phyloP scores from a whole-genome alignment of 35 echinoderm and acorn worm genomes.

The Holothuria glaberrima region DNA sequence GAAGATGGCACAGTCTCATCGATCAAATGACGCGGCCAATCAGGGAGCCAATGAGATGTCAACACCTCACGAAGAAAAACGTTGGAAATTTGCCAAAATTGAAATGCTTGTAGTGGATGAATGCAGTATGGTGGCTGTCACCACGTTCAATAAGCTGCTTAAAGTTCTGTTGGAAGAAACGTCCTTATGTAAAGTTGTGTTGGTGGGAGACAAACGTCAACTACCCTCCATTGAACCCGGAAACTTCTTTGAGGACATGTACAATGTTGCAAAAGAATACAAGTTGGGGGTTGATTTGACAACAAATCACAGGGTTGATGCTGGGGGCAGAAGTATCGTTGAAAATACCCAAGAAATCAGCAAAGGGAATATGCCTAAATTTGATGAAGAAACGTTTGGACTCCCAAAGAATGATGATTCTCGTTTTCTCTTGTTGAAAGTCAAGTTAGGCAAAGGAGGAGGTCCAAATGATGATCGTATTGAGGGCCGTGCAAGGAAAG shows the following conservation, averaged over 20 bases:
- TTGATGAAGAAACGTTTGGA: constrained; percentile 46
- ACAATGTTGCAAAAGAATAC: not conserved
- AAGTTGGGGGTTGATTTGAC: constrained; percentile 45
- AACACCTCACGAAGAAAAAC: not conserved
- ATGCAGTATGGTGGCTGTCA: constrained; percentile 79
- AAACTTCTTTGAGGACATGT: constrained; percentile 65
- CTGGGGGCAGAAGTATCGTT: constrained; percentile 39
- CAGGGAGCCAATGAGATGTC: no score
- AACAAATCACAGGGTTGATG: constrained; percentile 44
- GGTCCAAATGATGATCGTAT: not conserved
- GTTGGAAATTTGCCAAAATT: constrained; percentile 30
- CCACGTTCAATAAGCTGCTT: constrained; percentile 45
- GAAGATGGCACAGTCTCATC: constrained; percentile 18
- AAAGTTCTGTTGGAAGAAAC: constrained; percentile 47
- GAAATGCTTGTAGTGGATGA: constrained; percentile 80
- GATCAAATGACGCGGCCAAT: no score
- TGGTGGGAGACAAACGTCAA: constrained; percentile 71
- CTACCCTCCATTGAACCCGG: constrained; percentile 74
- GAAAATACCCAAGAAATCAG: constrained; percentile 55
- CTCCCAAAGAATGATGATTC: not conserved
- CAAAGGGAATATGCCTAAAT: constrained; percentile 25
- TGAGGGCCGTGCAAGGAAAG: not conserved
- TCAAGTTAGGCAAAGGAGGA: not conserved
- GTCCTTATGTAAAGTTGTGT: constrained; percentile 55
- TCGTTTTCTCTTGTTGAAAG: constrained; percentile 19